Percentiles rank a stretch among this genome's conserved stretches.
Evolutionary conservation across 1,140 invertebrate genomes (phyloP).

Genomic region (Megalonaias nervosa): DNA sequence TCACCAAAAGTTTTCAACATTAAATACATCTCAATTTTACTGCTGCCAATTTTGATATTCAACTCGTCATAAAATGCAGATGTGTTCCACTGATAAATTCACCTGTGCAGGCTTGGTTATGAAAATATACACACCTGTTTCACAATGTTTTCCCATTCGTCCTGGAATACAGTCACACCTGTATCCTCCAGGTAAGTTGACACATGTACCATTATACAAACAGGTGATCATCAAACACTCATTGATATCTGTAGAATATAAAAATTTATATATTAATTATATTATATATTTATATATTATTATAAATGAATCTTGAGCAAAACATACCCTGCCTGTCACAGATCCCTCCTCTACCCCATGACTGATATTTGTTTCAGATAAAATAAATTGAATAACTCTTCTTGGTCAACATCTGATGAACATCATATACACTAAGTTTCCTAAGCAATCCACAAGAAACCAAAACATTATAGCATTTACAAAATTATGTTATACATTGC

Average conservation of each 20-base stretch:
- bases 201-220: conserved; percentile 86
- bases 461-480: no score
- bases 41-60: no score
- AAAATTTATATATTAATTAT: background rate
- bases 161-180: conserved; percentile 46
- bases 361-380: background rate
- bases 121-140: conserved; percentile 68
- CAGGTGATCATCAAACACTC: conserved; percentile 88
- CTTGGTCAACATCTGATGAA: no score
- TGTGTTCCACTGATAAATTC: no score
- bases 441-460: no score
- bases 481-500: no score
- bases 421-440: no score
- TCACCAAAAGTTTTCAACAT: background rate
- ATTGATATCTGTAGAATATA: conserved; percentile 74
- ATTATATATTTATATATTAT: background rate
- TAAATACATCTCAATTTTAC: no score
- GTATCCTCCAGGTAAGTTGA: conserved; percentile 47
- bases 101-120: no score
- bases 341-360: conserved; percentile 22
- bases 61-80: no score
- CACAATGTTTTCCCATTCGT: conserved; percentile 60
- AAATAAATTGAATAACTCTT: no score
- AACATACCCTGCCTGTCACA: conserved; percentile 32
- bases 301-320: conserved; percentile 1